Evolutionary conservation across 2,113 vertebrate genomes (phyloP).

Genomic region (Cryptomyrus ogoouensis): DNA sequence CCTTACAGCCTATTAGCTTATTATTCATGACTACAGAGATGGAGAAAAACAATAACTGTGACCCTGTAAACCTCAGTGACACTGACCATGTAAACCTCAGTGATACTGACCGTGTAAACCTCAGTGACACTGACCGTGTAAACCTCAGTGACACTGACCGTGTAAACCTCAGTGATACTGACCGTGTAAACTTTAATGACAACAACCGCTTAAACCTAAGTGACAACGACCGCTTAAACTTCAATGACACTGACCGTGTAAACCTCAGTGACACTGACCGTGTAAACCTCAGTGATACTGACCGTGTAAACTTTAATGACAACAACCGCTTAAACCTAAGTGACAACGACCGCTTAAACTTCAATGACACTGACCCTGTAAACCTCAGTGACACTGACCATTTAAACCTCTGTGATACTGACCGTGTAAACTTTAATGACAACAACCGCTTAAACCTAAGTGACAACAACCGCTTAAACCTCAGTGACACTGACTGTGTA

Average conservation of each 20-base stretch:
- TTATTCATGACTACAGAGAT: constrained; percentile 51
- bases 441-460: too few species aligned
- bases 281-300: not conserved
- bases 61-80: constrained; percentile 45
- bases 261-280: not conserved
- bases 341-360: not conserved
- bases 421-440: not conserved
- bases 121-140: not conserved
- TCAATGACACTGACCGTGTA: constrained; percentile 42
- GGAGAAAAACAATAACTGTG: constrained; percentile 57
- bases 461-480: not conserved
- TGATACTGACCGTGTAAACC: not conserved
- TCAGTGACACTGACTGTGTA: not conserved
- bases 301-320: not conserved
- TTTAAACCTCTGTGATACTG: constrained; percentile 40
- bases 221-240: not conserved
- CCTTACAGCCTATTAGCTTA: constrained; percentile 69
- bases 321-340: not conserved
- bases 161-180: not conserved
- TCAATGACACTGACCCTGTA: constrained; percentile 43
- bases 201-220: not conserved
- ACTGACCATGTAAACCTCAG: not conserved
- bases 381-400: not conserved
- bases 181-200: constrained; percentile 39
- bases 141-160: not conserved